Base-by-base conservation (phyloP, 2,888 invertebrate species). In the Nineta flava region DNA sequence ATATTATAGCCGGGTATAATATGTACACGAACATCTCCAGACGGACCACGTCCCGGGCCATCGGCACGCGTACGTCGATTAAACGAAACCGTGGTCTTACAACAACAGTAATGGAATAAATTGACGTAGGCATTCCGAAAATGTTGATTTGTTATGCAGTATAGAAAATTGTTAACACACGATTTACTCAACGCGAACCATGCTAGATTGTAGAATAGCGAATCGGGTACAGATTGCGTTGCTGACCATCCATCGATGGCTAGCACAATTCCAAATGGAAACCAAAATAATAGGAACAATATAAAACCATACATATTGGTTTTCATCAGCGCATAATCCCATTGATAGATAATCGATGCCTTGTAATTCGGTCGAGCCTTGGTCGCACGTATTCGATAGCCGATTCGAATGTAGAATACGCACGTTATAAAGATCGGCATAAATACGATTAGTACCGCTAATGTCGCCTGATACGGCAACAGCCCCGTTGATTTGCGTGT, bases 51-150 rank as follows among this genome's bases (percentile, higher is more conserved):
- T 34, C 34, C 32, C 1, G 19, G 19, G 7, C 21, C 31, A 16
- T 35, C 32, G 10, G 32, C 46, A 35, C 46, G 46, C n/a, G 32
- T 12, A 40, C 50, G 48, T 34, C 82, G 65, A 6, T 77, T 74
- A 56, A 79, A 79, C 2, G 81, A 75, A 19, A 79, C 78, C 5
- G 81, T 79, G 9, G 79, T 83, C 63, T 86, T 87, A 66, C 85
- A 87, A 61, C 80, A 86, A 60, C 85, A 86, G 59, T 87, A 87
- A 59, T 83, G 80, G 60, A 85, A 87, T 9, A 87, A 67, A 59
- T 80, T 79, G 12, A 78, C 69, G 61, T 83, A 87, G 6, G 84
- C 82, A 51, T 73, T 74, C 35, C 84, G 72, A 60, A 86, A 86
- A 60, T 78, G 77, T 9, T 71, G 68, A 59, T 83, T 81, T n/a